These are phyloP conservation scores for Pegea sp. DNA, from an alignment of 23 tunicate species.

Conservation along the genomic window DNA sequence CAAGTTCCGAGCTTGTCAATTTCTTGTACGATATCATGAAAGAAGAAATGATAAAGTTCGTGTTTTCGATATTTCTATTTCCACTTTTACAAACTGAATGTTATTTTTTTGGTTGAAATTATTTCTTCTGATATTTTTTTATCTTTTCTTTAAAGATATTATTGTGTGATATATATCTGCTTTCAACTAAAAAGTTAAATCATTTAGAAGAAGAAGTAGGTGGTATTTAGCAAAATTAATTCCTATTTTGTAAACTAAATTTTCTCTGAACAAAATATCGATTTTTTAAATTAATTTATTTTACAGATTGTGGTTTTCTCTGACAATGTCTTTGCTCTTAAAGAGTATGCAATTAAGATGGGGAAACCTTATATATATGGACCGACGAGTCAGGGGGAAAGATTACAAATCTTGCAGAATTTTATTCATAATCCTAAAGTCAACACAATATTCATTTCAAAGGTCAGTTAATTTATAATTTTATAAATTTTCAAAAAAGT, in stretches of 20 bases:
- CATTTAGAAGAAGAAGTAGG: too few species aligned
- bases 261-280: neutral
- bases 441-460: constrained; percentile 93
- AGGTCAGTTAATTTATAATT: constrained; percentile 8
- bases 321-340: constrained; percentile 95
- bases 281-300: neutral
- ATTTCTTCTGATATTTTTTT: too few species aligned
- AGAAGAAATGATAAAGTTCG: constrained; percentile 65
- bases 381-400: constrained; percentile 82
- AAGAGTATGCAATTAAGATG: constrained; percentile 92
- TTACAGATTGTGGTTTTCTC: constrained; percentile 82
- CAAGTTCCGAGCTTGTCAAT: constrained; percentile 98
- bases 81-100: too few species aligned
- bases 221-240: too few species aligned
- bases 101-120: too few species aligned
- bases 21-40: constrained; percentile 86
- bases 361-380: constrained; percentile 98
- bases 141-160: too few species aligned
- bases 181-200: too few species aligned
- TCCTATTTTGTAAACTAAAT: neutral
- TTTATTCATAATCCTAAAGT: constrained; percentile 95
- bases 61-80: too few species aligned
- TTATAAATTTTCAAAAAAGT: neutral
- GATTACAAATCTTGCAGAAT: constrained; percentile 87
- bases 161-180: too few species aligned